phyloP scores from a whole-genome alignment of 2,888 invertebrate genomes.

The Nomada ruficornis region DNA sequence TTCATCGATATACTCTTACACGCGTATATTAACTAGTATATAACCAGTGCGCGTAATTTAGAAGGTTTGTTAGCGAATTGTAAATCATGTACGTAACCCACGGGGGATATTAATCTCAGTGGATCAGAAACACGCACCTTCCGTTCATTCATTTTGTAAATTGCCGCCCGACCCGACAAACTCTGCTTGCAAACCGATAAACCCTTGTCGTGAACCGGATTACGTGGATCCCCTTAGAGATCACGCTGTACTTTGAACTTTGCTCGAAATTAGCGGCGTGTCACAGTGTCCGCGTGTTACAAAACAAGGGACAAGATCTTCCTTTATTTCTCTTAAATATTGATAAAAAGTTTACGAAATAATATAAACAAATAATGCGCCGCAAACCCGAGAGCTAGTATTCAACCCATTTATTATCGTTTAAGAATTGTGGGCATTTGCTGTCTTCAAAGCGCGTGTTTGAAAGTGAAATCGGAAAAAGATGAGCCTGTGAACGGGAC shows the following conservation, averaged over 20 bases:
- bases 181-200: not conserved
- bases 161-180: not conserved
- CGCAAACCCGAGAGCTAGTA: too few relatives aligned
- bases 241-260: not conserved
- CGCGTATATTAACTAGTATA: too few relatives aligned
- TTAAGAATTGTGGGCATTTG: too few relatives aligned
- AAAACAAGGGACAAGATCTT: too few relatives aligned
- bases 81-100: constrained; percentile 5
- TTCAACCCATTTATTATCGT: too few relatives aligned
- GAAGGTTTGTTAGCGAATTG: not conserved
- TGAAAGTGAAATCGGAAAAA: not conserved
- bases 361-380: too few relatives aligned
- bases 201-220: not conserved
- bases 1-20: not conserved
- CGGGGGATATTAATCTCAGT: not conserved
- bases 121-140: not conserved
- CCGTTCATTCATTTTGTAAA: constrained; percentile 8
- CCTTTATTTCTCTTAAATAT: too few relatives aligned
- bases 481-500: too few relatives aligned
- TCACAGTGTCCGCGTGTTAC: too few relatives aligned
- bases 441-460: not conserved
- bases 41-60: not conserved
- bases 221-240: not conserved
- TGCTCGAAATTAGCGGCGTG: not conserved
- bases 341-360: too few relatives aligned